Conservation (phyloP, 2,113 vertebrate species). For the Butorides virescens region DNA sequence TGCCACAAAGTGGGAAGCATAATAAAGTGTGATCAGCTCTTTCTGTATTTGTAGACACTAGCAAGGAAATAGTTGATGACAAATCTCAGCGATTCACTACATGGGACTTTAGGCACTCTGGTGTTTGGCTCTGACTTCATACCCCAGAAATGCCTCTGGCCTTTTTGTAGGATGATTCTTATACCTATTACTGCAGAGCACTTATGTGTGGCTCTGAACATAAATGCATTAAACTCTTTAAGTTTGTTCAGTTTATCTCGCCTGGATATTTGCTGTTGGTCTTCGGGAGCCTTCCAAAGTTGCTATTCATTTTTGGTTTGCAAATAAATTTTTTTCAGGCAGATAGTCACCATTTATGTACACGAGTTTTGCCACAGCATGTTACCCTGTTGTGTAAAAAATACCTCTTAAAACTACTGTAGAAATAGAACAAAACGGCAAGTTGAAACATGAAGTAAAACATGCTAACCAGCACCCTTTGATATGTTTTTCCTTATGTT, state of each 20-base stretch:
- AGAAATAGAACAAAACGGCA: slow-evolving; percentile 26
- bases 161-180: neutral
- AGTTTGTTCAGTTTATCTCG: neutral
- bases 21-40: neutral
- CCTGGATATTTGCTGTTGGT: neutral
- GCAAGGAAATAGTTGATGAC: neutral
- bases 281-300: neutral
- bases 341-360: neutral
- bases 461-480: slow-evolving; percentile 30
- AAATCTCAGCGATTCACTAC: neutral
- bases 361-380: slow-evolving; percentile 13
- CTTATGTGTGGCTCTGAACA: neutral
- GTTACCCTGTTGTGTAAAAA: neutral
- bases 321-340: neutral
- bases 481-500: slow-evolving; percentile 7
- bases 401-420: neutral
- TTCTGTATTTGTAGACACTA: neutral
- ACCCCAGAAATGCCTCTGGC: neutral
- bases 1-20: neutral
- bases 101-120: neutral
- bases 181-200: neutral
- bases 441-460: slow-evolving; percentile 32
- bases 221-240: neutral
- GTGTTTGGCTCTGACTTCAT: neutral
- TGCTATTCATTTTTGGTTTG: neutral